Conservation (phyloP, 2,113 vertebrate genomes). For the Guaruba guarouba region DNA sequence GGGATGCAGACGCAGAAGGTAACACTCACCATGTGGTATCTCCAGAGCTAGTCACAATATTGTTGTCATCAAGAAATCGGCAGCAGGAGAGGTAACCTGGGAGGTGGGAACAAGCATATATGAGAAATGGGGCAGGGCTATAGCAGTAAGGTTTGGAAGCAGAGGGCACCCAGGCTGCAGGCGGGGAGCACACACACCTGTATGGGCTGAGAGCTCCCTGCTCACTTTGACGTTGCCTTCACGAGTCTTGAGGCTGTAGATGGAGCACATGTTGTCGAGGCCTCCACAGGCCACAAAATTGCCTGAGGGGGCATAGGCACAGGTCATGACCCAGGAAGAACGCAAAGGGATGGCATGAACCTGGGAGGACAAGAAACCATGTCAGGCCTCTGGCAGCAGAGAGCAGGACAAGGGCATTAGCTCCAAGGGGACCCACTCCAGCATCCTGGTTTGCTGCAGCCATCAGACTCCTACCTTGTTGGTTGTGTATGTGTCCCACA, state of each 20-base stretch:
- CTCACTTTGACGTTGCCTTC: slow-evolving; percentile 95
- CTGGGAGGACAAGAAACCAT: slow-evolving; percentile 46
- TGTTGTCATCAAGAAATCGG: slow-evolving; percentile 93
- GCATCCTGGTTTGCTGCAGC: accelerated
- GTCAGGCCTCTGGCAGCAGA: background rate
- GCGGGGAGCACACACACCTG: slow-evolving; percentile 74
- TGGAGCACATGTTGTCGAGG: slow-evolving; percentile 98
- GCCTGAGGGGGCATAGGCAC: slow-evolving; percentile 94
- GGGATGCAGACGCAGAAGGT: background rate
- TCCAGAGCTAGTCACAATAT: slow-evolving; percentile 96
- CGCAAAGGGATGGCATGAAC: slow-evolving; percentile 95
- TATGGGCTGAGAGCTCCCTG: slow-evolving; percentile 92
- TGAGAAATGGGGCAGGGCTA: background rate
- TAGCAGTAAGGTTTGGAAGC: background rate
- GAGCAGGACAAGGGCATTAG: background rate
- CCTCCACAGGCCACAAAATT: slow-evolving; percentile 97
- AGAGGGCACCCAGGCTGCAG: background rate
- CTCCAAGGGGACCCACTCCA: background rate
- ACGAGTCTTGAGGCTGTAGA: slow-evolving; percentile 95
- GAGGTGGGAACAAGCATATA: background rate
- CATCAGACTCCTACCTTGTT: slow-evolving; percentile 84
- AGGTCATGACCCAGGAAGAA: slow-evolving; percentile 99
- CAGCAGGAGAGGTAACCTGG: slow-evolving; percentile 97
- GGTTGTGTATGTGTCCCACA: slow-evolving; percentile 95
- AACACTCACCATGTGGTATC: slow-evolving; percentile 92